Percentiles rank a stretch among this genome's conserved stretches.
Evolutionary conservation across 2,888 invertebrate genomes (phyloP).

Genomic region (Chaitophorus viminalis): DNA sequence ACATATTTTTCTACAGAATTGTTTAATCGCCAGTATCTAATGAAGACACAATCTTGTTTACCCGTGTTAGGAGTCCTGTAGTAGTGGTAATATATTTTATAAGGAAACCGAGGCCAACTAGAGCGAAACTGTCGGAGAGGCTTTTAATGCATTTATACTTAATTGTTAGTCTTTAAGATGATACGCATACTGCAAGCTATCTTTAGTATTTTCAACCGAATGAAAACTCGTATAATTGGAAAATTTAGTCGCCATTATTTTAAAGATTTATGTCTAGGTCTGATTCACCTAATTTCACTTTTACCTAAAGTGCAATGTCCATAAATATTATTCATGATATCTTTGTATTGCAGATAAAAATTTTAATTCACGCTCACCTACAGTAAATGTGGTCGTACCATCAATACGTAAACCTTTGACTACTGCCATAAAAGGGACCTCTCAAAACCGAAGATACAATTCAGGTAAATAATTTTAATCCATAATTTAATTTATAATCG

Average conservation of each 20-base stretch:
- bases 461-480: constrained; percentile 8
- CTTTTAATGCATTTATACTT: constrained; percentile 27
- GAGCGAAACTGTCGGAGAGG: constrained; percentile 41
- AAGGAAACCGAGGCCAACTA: constrained; percentile 60
- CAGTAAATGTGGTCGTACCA: constrained; percentile 26
- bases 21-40: constrained; percentile 4
- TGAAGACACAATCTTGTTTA: constrained; percentile 47
- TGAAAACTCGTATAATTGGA: constrained; percentile 39
- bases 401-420: constrained; percentile 28
- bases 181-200: constrained; percentile 47
- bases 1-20: constrained; percentile 13
- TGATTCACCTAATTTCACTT: neutral
- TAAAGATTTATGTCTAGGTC: constrained; percentile 32
- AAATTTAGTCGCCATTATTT: neutral
- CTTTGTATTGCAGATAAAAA: constrained; percentile 47
- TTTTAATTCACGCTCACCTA: constrained; percentile 11
- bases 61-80: constrained; percentile 39
- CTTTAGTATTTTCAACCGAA: constrained; percentile 31
- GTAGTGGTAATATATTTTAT: constrained; percentile 15
- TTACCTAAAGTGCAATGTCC: neutral
- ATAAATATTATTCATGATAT: neutral
- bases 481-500: neutral
- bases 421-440: constrained; percentile 18
- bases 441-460: constrained; percentile 46
- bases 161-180: constrained; percentile 53